Evolutionary conservation across 1,140 invertebrate species (phyloP).

Genomic region (Drosophila ogumai): DNA sequence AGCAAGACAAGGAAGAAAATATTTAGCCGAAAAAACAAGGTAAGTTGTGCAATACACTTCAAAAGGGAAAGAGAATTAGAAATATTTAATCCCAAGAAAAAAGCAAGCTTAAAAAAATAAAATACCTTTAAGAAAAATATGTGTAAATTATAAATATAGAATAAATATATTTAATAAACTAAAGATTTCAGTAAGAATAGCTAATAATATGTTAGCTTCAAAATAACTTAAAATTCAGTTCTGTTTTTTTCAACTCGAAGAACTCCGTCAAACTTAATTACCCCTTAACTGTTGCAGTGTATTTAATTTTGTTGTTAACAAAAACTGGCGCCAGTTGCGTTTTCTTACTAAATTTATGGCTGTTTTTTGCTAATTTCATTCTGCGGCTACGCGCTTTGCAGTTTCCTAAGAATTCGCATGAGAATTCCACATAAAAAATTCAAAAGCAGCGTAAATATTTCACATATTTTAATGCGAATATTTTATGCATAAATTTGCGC

Average conservation of each 20-base stretch:
- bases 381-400: conserved; percentile 48
- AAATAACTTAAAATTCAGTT: background rate
- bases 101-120: background rate
- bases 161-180: no score
- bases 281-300: conserved; percentile 13
- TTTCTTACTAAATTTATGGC: conserved; percentile 36
- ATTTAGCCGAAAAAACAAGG: conserved; percentile 15
- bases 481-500: conserved; percentile 40
- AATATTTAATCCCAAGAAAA: background rate
- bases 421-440: conserved; percentile 58
- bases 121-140: no score
- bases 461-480: conserved; percentile 27
- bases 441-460: conserved; percentile 44
- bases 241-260: no score
- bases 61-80: background rate
- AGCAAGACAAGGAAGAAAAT: conserved; percentile 42
- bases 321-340: conserved; percentile 38
- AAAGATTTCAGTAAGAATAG: background rate
- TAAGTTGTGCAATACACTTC: conserved; percentile 14
- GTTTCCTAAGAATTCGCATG: conserved; percentile 74
- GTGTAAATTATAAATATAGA: no score
- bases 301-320: conserved; percentile 10
- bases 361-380: conserved; percentile 53
- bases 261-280: background rate
- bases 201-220: no score